phyloP scores from a whole-genome alignment of 30 jellyfish, hydroid and myxozoan species.

The Aurelia aurita region DNA sequence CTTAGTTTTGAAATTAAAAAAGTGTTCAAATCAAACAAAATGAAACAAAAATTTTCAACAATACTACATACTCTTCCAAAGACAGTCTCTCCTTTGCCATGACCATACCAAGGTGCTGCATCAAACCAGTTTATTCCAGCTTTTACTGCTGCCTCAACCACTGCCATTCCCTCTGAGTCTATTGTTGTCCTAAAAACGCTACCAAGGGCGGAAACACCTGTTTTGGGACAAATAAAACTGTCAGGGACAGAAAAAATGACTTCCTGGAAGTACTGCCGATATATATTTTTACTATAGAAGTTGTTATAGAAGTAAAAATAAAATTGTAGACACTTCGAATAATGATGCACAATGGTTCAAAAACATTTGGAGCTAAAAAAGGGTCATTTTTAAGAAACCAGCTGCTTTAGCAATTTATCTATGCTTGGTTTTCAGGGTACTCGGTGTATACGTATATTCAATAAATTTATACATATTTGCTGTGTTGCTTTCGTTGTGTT shows the following conservation, averaged over 20 bases:
- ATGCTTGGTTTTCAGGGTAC: too few relatives aligned
- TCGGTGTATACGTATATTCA: too few relatives aligned
- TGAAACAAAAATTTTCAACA: not conserved
- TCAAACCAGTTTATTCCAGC: slow-evolving; percentile 84
- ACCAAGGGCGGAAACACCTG: slow-evolving; percentile 91
- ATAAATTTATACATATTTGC: too few relatives aligned
- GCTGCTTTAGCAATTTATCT: too few relatives aligned
- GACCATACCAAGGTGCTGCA: slow-evolving; percentile 93
- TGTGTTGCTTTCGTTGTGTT: too few relatives aligned
- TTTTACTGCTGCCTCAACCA: slow-evolving; percentile 76
- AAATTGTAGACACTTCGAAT: not conserved
- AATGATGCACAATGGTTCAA: too few relatives aligned
- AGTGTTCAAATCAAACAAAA: not conserved
- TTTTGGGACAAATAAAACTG: not conserved
- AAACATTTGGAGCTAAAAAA: too few relatives aligned
- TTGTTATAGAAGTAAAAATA: too few relatives aligned
- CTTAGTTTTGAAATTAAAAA: too few relatives aligned
- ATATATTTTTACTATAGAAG: not conserved
- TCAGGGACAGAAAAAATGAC: not conserved
- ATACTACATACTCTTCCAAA: slow-evolving; percentile 67
- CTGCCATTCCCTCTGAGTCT: slow-evolving; percentile 73
- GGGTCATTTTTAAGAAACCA: too few relatives aligned
- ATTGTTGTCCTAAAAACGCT: slow-evolving; percentile 73
- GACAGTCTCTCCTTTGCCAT: slow-evolving; percentile 78
- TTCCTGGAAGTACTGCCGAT: too few relatives aligned